These are phyloP conservation scores for Haplotaxodon microlepis DNA, from an alignment of 2,113 vertebrate genomes.

Conservation along the genomic window DNA sequence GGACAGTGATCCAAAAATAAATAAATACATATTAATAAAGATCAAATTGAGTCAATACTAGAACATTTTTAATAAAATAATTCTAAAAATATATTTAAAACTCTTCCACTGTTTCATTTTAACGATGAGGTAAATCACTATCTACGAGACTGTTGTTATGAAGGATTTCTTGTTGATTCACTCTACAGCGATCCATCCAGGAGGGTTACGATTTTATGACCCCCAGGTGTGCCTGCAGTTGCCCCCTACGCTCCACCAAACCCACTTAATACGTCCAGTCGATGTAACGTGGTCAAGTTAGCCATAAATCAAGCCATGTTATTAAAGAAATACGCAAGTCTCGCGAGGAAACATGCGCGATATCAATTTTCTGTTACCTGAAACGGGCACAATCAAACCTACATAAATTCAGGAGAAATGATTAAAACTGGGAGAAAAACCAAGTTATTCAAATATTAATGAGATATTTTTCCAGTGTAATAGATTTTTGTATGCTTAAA, in stretches of 20 bases:
- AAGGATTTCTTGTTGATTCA: not conserved
- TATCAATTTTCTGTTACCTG: not conserved
- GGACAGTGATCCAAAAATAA: not conserved
- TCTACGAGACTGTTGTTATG: not conserved
- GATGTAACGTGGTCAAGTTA: not conserved
- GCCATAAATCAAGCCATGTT: conserved; percentile 34
- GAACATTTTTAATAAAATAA: not conserved
- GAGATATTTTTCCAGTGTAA: not conserved
- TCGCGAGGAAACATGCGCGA: not conserved
- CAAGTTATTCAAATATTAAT: not conserved
- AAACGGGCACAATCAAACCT: not conserved
- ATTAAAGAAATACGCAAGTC: conserved; percentile 7
- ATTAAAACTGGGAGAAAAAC: not conserved
- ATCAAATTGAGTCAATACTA: not conserved
- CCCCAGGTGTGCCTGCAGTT: conserved; percentile 22
- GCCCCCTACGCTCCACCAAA: not conserved
- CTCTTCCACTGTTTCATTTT: accelerated
- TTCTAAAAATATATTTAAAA: not conserved
- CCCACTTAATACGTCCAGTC: conserved; percentile 1
- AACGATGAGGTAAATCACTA: not conserved
- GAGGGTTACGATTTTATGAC: conserved; percentile 20
- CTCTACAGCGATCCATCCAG: not conserved
- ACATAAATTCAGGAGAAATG: not conserved
- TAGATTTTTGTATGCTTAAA: not conserved
- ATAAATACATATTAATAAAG: not conserved